phyloP scores from a whole-genome alignment of 2,113 vertebrate genomes.

The Tetraodon nigroviridis region DNA sequence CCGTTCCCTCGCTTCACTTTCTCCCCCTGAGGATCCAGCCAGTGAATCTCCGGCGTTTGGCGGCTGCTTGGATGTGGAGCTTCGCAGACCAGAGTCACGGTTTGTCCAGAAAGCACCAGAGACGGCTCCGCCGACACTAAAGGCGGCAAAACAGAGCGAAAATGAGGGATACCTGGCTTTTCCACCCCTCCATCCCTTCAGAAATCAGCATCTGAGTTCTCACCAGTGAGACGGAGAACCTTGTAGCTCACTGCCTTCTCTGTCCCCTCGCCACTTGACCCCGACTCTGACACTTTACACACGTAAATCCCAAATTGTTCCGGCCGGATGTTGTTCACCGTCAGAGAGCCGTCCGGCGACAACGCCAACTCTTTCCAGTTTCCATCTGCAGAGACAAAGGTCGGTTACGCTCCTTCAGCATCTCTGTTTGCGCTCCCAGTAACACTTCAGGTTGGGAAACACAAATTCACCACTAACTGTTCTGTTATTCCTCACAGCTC shows the following conservation, averaged over 20 bases:
- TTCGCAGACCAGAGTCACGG: conserved; percentile 28
- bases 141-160: conserved; percentile 7
- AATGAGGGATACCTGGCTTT: background rate
- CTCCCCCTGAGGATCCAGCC: conserved; percentile 29
- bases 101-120: background rate
- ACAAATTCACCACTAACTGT: too few species aligned
- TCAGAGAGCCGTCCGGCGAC: background rate
- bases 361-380: background rate
- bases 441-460: background rate
- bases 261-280: too few species aligned
- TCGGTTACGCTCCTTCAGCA: too few species aligned
- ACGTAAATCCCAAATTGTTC: conserved; percentile 35
- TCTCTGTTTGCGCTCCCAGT: background rate
- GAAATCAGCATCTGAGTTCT: conserved; percentile 13
- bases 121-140: conserved; percentile 21
- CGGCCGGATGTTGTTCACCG: conserved; percentile 29
- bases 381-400: conserved; percentile 4
- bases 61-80: rapidly evolving
- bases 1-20: rapidly evolving
- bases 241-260: background rate
- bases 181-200: background rate
- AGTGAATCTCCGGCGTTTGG: background rate
- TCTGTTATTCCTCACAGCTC: too few species aligned
- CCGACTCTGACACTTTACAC: background rate
- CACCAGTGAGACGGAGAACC: conserved; percentile 37